These are phyloP conservation scores for Dioctria linearis DNA, from an alignment of 2,888 invertebrate species.

Conservation along the genomic window DNA sequence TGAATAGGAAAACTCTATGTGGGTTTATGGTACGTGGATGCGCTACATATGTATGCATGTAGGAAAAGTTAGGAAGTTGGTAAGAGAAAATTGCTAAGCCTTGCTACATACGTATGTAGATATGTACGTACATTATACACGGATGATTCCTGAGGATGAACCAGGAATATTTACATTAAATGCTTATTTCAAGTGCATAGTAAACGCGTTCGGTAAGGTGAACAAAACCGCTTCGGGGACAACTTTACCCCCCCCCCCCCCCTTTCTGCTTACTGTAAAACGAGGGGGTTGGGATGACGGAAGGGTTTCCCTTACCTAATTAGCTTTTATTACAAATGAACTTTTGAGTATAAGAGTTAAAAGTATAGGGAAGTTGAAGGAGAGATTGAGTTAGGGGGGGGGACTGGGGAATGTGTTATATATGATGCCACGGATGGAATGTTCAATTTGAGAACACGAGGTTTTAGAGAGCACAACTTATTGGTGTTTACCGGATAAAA, in stretches of 20 bases:
- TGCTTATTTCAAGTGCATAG: background rate
- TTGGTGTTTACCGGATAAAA: background rate
- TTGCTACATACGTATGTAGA: no score
- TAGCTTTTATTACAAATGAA: constrained; percentile 11
- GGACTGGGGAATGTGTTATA: background rate
- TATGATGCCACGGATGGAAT: background rate
- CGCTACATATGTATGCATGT: background rate
- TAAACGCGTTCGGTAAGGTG: background rate
- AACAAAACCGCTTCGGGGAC: background rate
- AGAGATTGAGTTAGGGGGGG: background rate
- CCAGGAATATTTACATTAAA: background rate
- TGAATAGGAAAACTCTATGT: background rate
- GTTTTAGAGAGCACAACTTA: background rate
- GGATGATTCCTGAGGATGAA: background rate
- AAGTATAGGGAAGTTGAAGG: background rate
- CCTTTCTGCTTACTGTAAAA: background rate
- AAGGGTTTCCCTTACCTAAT: constrained; percentile 9
- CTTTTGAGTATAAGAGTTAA: background rate
- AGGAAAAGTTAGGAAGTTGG: background rate
- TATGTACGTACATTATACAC: background rate
- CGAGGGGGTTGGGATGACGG: no score
- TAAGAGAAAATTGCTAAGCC: no score
- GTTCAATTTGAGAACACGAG: background rate
- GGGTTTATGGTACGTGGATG: background rate
- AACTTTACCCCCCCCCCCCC: background rate